Evolutionary conservation across 2,888 invertebrate genomes (phyloP), one percentile per base, ranked within the genome.

Genomic region (Aricia artaxerxes): DNA sequence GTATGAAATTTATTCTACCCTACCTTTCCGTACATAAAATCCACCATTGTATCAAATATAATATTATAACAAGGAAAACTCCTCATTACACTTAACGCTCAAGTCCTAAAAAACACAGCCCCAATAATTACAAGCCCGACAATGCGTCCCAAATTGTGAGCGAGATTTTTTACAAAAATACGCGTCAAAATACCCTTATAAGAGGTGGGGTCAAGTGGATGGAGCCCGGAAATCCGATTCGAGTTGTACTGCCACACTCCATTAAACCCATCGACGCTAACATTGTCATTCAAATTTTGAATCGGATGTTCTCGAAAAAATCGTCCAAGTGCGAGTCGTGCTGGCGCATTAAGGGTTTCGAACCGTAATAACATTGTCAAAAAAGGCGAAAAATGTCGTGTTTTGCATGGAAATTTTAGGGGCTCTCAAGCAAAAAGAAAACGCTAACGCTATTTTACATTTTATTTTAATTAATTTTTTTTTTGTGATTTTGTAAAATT

Each of bases 251-350:
- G 73, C 44, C 73, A 73, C 73, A 44, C 73, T 73, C 73, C 73
- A 73, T 73, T 73, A 73, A 40, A 44, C 73, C 73, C 40, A 73
- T 73, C 73, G 24, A 44, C 73, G 73, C 44, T 16, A n/a, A 73
- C 73, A 73, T 73, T 73, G 44, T 73, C 44, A 73, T 73, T 44
- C 44, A 73, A 73, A 73, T 73, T 73, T 44, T n/a, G 73, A 73
- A 73, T 73, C 44, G 73, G 73, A 73, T 73, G 73, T 73, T 73
- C 73, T 73, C 40, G 44, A 44, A 73, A 64, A 73, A 44, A 57
- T 57, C 57, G 4, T 2, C 11, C 4, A 57, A 16, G 57, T 57
- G 57, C 13, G 4, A 16, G 57, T 16, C 16, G 2, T 1, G 44
- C 44, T 44, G 13, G 53, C 53, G 1, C 53, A 53, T 4, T 13